Evolutionary conservation across 2,797 vertebrate genomes (phyloP), one percentile per base, ranked within the genome.

Genomic region (Sebastes jordani): DNA sequence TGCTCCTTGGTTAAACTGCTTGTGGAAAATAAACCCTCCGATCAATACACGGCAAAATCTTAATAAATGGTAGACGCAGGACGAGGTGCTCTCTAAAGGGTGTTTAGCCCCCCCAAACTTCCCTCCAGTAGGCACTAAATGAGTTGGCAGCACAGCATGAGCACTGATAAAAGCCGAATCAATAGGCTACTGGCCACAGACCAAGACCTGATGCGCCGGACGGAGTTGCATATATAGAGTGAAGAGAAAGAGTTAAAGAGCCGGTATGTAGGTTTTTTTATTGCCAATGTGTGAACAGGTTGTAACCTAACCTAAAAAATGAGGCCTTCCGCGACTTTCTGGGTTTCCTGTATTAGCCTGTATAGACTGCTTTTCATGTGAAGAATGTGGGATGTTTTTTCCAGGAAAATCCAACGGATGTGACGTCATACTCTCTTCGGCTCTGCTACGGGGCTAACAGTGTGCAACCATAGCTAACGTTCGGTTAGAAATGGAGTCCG

Each of bases 91-190:
- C 71, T 81, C 38, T 63, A 22, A 74, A n/a, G 14, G 20, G 29
- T 76, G 59, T n/a, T 74, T 8, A 34, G 42, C 7, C 25, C n/a
- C 34, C 29, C 13, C 13, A 25, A 78, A 23, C 29, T 42, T 70
- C 20, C 66, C 56, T 71, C 42, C 68, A 42, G 22, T 49, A 65
- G 71, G 22, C 73, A 67, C 34, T 60, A 84, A 77, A 85, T 85
- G 67, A 58, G 59, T 49, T 81, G 66, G 66, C 76, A 71, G 71
- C 7, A 5, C 54, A 62, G n/a, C 69, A 74, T 38, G 68, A 76
- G 64, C 25, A 46, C 63, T 75, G 60, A 80, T 65, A 66, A 60
- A 72, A 72, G 42, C 42, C 13, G 14, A 70, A 86, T 86, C 77
- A 81, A 78, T 80, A 27, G 22, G 54, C 22, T 55, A 68, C 68